Evolutionary conservation across 2,888 invertebrate genomes (phyloP).

Genomic region (Cremastinae sp.): DNA sequence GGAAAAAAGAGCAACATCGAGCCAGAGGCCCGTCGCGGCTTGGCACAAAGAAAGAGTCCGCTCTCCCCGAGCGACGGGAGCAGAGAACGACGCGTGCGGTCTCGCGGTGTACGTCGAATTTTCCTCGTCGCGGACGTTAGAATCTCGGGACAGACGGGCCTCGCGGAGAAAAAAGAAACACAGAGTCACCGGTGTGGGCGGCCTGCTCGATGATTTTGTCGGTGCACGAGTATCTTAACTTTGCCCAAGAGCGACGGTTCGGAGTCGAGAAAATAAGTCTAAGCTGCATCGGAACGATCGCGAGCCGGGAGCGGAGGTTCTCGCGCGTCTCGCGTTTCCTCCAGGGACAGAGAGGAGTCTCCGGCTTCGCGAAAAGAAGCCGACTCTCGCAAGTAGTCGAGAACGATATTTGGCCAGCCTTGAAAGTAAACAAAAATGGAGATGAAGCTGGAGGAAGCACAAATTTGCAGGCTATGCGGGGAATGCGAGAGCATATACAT

Average conservation of each 20-base stretch:
- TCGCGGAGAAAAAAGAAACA: slow-evolving; percentile 14
- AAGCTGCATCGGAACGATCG: background rate
- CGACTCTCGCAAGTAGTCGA: slow-evolving; percentile 52
- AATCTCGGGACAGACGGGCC: background rate
- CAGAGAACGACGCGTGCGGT: slow-evolving; percentile 12
- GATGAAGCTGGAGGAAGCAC: slow-evolving; percentile 72
- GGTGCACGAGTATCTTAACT: slow-evolving; percentile 33
- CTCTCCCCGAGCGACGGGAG: slow-evolving; percentile 6
- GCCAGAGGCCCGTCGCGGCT: slow-evolving; percentile 4
- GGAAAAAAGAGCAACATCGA: slow-evolving; percentile 15
- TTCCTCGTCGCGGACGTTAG: background rate
- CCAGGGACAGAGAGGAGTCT: background rate
- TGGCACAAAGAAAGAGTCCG: slow-evolving; percentile 23
- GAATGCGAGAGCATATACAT: slow-evolving; percentile 76
- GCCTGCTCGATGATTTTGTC: slow-evolving; percentile 55
- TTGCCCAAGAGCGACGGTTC: slow-evolving; percentile 3
- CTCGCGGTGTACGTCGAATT: background rate
- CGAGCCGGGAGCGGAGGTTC: slow-evolving; percentile 5
- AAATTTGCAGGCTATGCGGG: slow-evolving; percentile 77
- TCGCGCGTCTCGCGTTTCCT: background rate
- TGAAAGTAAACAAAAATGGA: slow-evolving; percentile 73
- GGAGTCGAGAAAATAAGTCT: background rate
- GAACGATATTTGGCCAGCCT: slow-evolving; percentile 52
- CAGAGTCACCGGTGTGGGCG: slow-evolving; percentile 46
- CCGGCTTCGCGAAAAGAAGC: slow-evolving; percentile 2